Conservation (phyloP, 1,140 invertebrate species). For the Scaptomyza pallida region DNA sequence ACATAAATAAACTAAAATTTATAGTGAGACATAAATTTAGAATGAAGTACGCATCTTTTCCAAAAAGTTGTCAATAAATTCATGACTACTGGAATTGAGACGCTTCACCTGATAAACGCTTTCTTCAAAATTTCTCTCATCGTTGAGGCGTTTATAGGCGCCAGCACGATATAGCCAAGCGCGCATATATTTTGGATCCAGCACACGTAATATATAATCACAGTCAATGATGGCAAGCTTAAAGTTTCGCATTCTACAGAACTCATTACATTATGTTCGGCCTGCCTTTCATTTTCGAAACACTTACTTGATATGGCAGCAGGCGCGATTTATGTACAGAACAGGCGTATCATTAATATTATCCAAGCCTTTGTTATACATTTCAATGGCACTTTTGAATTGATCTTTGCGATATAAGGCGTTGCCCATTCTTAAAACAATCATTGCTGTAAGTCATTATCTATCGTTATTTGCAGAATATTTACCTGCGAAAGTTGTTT, state of each 20-base stretch:
- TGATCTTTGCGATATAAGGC: conserved; percentile 31
- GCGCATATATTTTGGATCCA: conserved; percentile 42
- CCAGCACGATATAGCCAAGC: conserved; percentile 60
- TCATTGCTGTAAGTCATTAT: background rate
- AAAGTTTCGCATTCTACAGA: conserved; percentile 45
- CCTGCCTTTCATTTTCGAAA: background rate
- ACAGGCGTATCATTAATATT: conserved; percentile 54
- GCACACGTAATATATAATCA: conserved; percentile 32
- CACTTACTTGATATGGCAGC: conserved; percentile 53
- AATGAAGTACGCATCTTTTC: conserved; percentile 38
- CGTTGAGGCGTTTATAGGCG: conserved; percentile 44
- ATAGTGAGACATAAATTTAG: background rate
- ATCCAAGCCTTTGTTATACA: conserved; percentile 44
- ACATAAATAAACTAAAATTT: too few species aligned
- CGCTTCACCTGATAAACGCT: conserved; percentile 35
- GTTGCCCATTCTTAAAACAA: conserved; percentile 40
- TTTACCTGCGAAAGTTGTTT: conserved; percentile 47
- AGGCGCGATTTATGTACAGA: conserved; percentile 56
- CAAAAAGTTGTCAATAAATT: conserved; percentile 54
- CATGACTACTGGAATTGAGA: conserved; percentile 10
- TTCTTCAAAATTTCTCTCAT: conserved; percentile 46
- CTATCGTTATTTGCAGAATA: too few species aligned
- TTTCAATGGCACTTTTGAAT: conserved; percentile 20
- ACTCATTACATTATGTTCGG: background rate
- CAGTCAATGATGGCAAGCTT: conserved; percentile 51